Evolutionary conservation across 2,888 invertebrate genomes (phyloP), one percentile per base, ranked within the genome.

Genomic region (Drosophila nigricruria): DNA sequence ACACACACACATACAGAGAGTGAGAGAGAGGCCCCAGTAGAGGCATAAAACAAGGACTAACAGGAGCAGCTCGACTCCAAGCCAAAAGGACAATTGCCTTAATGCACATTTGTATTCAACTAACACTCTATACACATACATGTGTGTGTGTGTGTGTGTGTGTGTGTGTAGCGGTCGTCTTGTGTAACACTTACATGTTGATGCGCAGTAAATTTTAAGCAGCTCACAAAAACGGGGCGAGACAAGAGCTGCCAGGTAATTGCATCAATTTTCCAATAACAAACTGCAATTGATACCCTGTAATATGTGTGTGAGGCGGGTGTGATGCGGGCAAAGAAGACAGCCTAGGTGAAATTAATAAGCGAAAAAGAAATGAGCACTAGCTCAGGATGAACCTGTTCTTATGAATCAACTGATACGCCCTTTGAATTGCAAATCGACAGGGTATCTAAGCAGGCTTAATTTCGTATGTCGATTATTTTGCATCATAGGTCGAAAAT

Each of bases 81-180:
- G 50, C 75, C 70, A 57, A 74, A 74, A 77, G 60, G 64, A 77
- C 79, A 60, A 74, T 66, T 69, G 79, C 34, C 70, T 50, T 60
- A 74, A 77, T 65, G 69, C 65, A 71, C 72, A 85, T 77, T 77
- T 68, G 56, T 69, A 62, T 70, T 60, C 49, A 59, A 38, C 49
- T 53, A 36, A 34, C 34, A 36, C 34, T 52, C 52, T 16, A 36
- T 16, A 16, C 20, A 32, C 45, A 32, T 1, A 2, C n/a, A 23
- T n/a, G 23, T 36, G 27, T 38, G 20, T 16, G 12, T 59, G 20
- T 47, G 38, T 59, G 42, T 64, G 45, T 66, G 32, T 20, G 12
- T 42, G 3, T 40, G 42, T 53, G 30, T 52, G 42, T 65, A 45
- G 62, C 45, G 66, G 43, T 12, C 9, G 16, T 14, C 12, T 61